Conservation (phyloP, 2,888 invertebrate genomes). For the Tupiocoris notatus region DNA sequence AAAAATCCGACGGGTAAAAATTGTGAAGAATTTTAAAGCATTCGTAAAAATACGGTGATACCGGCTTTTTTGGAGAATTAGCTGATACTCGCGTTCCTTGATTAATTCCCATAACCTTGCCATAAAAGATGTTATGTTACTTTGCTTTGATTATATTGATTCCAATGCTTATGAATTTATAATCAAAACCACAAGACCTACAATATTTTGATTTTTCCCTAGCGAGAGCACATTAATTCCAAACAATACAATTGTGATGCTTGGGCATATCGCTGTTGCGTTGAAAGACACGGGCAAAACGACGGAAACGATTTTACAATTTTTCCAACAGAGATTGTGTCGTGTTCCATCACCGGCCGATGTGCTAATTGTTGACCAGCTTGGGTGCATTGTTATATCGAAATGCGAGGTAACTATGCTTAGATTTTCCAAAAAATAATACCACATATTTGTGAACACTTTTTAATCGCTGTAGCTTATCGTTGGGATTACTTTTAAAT, state of each 20-base stretch:
- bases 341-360: constrained; percentile 87
- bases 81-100: not conserved
- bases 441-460: not conserved
- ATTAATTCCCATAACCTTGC: not conserved
- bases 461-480: too few species aligned
- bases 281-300: constrained; percentile 91
- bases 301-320: constrained; percentile 91
- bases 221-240: constrained; percentile 91
- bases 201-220: constrained; percentile 51
- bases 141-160: too few species aligned
- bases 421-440: too few species aligned
- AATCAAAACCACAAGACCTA: too few species aligned
- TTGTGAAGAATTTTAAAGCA: too few species aligned
- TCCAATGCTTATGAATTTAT: too few species aligned
- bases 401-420: constrained; percentile 66
- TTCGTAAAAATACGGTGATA: too few species aligned
- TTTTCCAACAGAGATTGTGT: constrained; percentile 93
- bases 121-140: too few species aligned
- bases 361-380: constrained; percentile 91
- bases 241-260: constrained; percentile 93
- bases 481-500: too few species aligned
- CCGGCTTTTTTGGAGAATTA: too few species aligned
- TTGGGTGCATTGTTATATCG: constrained; percentile 97
- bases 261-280: constrained; percentile 95
- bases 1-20: constrained; percentile 75